Evolutionary conservation across 2,888 invertebrate species (phyloP).

Genomic region (Cataglyphis cursor): DNA sequence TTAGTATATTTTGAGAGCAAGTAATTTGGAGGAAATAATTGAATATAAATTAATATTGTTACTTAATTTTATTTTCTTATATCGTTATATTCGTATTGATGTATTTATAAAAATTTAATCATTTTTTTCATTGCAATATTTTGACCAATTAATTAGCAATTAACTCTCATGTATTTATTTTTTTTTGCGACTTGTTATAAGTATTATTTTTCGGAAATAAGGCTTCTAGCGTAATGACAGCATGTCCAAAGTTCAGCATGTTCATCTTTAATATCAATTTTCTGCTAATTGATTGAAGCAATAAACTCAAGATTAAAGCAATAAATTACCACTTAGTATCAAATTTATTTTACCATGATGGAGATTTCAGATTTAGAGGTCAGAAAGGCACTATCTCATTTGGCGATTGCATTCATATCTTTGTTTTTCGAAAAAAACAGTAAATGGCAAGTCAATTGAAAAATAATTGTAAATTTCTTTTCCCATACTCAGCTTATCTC

Average conservation of each 20-base stretch:
- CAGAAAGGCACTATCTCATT: neutral
- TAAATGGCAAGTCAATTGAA: neutral
- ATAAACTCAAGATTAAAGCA: neutral
- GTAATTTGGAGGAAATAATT: too few species aligned
- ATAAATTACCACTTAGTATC: neutral
- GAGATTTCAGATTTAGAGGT: neutral
- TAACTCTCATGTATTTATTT: too few species aligned
- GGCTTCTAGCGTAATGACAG: neutral
- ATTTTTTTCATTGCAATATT: too few species aligned
- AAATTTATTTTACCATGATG: neutral
- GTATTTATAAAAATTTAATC: neutral
- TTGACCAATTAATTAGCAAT: too few species aligned
- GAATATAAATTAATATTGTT: too few species aligned
- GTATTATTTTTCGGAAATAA: neutral
- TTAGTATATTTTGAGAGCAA: too few species aligned
- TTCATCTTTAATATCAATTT: neutral
- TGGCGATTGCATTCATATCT: neutral
- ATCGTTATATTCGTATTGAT: neutral
- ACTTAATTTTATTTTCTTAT: too few species aligned
- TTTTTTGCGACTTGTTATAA: neutral
- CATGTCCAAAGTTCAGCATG: neutral
- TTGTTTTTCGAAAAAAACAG: neutral
- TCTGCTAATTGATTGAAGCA: neutral
- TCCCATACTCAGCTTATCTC: neutral
- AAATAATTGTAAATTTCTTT: neutral